phyloP scores from a whole-genome alignment of 2,888 invertebrate species.

The Choristoneura rosaceana region DNA sequence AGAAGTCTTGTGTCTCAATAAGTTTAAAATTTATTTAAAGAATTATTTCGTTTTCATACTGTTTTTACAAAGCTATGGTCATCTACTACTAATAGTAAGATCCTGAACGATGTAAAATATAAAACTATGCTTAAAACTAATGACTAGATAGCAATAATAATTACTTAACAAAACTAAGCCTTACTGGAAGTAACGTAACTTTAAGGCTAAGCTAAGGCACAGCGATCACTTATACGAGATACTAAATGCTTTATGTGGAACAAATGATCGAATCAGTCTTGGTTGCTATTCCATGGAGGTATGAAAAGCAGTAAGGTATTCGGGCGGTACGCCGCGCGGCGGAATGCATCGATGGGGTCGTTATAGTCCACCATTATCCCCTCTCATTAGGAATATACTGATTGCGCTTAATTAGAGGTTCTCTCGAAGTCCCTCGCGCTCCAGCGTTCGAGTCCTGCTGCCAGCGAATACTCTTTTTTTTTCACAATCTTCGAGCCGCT shows the following conservation, averaged over 20 bases:
- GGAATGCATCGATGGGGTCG: constrained; percentile 83
- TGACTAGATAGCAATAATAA: constrained; percentile 82
- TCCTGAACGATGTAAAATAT: constrained; percentile 42
- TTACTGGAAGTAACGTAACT: constrained; percentile 66
- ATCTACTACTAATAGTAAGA: constrained; percentile 2
- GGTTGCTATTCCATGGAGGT: constrained; percentile 72
- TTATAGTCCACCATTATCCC: constrained; percentile 83
- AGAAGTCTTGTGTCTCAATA: constrained; percentile 79
- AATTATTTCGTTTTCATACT: constrained; percentile 4
- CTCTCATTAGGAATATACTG: constrained; percentile 86
- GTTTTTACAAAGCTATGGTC: constrained; percentile 8
- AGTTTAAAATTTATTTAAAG: constrained; percentile 43
- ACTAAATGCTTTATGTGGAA: constrained; percentile 78
- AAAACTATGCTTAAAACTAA: constrained; percentile 67
- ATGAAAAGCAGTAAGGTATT: constrained; percentile 76
- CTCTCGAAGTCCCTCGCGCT: constrained; percentile 76
- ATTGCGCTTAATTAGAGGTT: constrained; percentile 85
- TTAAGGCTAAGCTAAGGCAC: constrained; percentile 80
- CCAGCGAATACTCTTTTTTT: constrained; percentile 78
- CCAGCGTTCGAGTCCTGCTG: constrained; percentile 70
- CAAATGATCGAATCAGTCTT: constrained; percentile 80
- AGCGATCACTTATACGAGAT: constrained; percentile 72
- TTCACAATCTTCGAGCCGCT: constrained; percentile 82
- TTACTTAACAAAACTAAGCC: constrained; percentile 59
- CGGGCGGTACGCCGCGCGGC: constrained; percentile 67